phyloP scores from a whole-genome alignment of 2,888 invertebrate species.

The Folsomia manolachei region DNA sequence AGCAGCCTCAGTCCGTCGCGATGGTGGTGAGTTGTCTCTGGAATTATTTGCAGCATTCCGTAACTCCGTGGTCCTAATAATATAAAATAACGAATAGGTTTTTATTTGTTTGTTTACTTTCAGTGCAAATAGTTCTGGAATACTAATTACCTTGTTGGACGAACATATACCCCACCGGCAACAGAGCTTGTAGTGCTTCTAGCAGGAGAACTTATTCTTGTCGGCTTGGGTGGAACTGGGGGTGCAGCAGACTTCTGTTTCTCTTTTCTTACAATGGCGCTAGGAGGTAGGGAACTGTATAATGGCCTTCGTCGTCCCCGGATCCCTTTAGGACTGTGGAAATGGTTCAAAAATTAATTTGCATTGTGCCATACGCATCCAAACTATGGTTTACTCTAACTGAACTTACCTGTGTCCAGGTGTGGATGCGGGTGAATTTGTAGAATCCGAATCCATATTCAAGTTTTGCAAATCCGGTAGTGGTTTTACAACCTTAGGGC shows the following conservation, averaged over 20 bases:
- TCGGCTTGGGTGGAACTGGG: slow-evolving; percentile 28
- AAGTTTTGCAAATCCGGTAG: too few species aligned
- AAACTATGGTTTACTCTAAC: too few species aligned
- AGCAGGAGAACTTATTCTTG: slow-evolving; percentile 25
- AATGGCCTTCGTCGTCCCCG: slow-evolving; percentile 39
- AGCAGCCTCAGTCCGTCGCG: slow-evolving; percentile 18
- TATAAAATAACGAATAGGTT: too few species aligned
- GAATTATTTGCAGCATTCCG: slow-evolving; percentile 41
- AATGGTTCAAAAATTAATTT: too few species aligned
- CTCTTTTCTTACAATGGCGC: slow-evolving; percentile 30
- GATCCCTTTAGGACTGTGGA: slow-evolving; percentile 41
- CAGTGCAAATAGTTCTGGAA: too few species aligned
- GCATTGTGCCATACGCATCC: too few species aligned
- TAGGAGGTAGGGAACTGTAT: slow-evolving; percentile 42
- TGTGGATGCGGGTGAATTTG: slow-evolving; percentile 35
- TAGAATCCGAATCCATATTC: slow-evolving; percentile 23
- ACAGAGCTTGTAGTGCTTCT: slow-evolving; percentile 24
- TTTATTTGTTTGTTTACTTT: too few species aligned
- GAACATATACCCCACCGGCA: slow-evolving; percentile 37
- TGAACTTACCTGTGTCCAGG: too few species aligned
- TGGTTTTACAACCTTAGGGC: slow-evolving; percentile 36
- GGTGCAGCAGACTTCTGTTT: slow-evolving; percentile 39
- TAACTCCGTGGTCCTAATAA: slow-evolving; percentile 44
- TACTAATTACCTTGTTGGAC: too few species aligned
- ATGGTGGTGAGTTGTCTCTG: slow-evolving; percentile 42